Percentiles rank a stretch among this genome's conserved stretches.
phyloP scores from a whole-genome alignment of 2,113 vertebrate genomes.

The Pardalotus punctatus region DNA sequence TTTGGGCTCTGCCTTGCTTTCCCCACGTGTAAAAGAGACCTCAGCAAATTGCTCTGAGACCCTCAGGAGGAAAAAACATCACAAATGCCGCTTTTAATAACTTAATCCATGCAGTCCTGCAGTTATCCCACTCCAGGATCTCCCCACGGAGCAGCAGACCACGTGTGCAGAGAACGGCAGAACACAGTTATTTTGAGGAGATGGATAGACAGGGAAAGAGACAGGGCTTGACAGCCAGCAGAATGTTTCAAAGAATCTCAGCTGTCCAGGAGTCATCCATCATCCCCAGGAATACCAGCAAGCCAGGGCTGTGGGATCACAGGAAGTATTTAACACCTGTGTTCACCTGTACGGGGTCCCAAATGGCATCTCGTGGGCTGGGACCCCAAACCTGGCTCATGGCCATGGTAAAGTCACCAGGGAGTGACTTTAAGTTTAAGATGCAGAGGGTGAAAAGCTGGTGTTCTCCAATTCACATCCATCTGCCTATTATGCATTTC shows the following conservation, averaged over 20 bases:
- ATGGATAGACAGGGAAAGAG: constrained; percentile 48
- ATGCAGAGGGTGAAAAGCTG: background rate
- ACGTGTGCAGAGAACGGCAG: background rate
- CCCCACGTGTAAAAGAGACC: background rate
- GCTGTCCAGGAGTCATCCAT: constrained; percentile 57
- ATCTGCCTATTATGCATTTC: rapidly evolving
- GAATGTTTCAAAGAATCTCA: constrained; percentile 53
- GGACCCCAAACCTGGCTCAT: background rate
- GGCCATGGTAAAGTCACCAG: background rate
- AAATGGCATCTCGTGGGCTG: background rate
- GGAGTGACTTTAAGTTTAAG: background rate
- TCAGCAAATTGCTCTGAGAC: background rate
- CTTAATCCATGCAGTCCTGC: background rate
- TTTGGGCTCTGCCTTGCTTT: background rate
- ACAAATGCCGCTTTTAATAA: background rate
- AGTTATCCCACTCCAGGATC: background rate
- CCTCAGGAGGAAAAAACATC: background rate
- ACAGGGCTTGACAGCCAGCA: constrained; percentile 60
- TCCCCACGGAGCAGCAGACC: background rate
- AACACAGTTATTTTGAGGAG: constrained; percentile 9
- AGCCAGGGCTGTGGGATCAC: background rate
- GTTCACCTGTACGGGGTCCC: background rate
- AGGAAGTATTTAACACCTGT: constrained; percentile 20
- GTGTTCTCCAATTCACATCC: background rate
- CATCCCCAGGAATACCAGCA: background rate